Evolutionary conservation across 2,888 invertebrate species (phyloP), one percentile per base, ranked within the genome.

Genomic region (Dasysyrphus albostriatus): DNA sequence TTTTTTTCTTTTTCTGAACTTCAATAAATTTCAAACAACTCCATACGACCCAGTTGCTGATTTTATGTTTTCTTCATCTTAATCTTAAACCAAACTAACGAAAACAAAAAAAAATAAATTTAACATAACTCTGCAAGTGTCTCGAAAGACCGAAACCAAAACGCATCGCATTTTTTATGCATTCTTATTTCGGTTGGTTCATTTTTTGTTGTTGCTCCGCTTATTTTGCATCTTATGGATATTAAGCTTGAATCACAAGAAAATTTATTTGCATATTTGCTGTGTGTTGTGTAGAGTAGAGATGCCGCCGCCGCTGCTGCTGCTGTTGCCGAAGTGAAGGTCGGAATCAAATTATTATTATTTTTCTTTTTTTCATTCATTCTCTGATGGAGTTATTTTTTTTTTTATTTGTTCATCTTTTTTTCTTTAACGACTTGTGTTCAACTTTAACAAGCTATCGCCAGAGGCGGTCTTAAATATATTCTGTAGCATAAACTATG

Each of bases 201-300:
- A 12, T 19, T 59, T 24, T 19, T 39, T 24, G 12, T 24, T 39
- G 19, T 29, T 10, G 16, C 42, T 58, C 56, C 10, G 83, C 58
- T 79, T 72, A 44, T 67, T 72, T 80, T 75, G 81, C 81, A 77
- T 81, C 77, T 77, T 77, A 67, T 69, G 76, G 56, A 74, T 81
- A 77, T 63, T 80, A 61, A 61, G 39, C 49, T 73, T 56, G 78
- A 32, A 82, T 87, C 47, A 74, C 14, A 72, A 54, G 78, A 72
- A 72, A 75, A 82, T 83, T 75, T 87, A 87, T 87, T 87, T 87
- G 87, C 87, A 87, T 87, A 87, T 82, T 83, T 61, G 44, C 51
- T 85, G 74, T 67, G 74, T 49, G 32, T 65, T 78, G 63, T 24
- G 24, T 24, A 3, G 24, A 24, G 24, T 24, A 24, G 24, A 24